Conservation (phyloP, 2,113 vertebrate genomes). For the Ceyx cyanopectus region DNA sequence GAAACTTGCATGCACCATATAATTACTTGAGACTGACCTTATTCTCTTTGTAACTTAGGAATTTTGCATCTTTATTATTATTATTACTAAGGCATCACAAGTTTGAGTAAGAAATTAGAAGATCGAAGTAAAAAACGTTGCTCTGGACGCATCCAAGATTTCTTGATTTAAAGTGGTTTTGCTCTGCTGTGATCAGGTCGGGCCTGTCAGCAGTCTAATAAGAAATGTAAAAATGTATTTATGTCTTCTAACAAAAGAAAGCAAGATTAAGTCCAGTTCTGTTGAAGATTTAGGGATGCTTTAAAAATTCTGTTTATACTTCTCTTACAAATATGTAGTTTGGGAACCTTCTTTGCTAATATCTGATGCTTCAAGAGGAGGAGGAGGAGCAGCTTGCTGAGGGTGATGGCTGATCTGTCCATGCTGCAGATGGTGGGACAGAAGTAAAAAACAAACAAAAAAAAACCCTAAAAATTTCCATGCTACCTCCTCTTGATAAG, state of each 20-base stretch:
- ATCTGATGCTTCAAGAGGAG: not conserved
- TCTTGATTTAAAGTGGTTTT: not conserved
- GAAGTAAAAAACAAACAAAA: not conserved
- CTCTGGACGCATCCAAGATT: not conserved
- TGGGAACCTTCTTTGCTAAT: not conserved
- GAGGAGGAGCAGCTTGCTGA: not conserved
- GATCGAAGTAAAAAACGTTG: not conserved
- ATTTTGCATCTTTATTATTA: not conserved
- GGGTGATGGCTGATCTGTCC: not conserved
- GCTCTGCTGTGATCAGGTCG: not conserved
- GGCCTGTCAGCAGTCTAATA: not conserved
- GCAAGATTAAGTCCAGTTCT: not conserved
- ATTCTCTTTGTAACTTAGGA: not conserved
- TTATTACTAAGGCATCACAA: not conserved
- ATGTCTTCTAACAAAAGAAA: constrained; percentile 20
- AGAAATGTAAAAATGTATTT: constrained; percentile 3
- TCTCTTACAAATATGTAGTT: not conserved
- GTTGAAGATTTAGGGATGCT: not conserved
- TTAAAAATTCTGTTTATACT: constrained; percentile 35
- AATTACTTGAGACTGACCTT: not conserved
- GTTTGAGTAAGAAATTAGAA: not conserved
- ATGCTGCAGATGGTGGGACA: not conserved
- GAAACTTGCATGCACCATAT: not conserved
- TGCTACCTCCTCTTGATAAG: not conserved
- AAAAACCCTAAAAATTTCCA: not conserved